Percentiles rank a stretch among this genome's conserved stretches.
Conservation (phyloP, 2,888 invertebrate genomes). For the Stenichneumon culpator region DNA sequence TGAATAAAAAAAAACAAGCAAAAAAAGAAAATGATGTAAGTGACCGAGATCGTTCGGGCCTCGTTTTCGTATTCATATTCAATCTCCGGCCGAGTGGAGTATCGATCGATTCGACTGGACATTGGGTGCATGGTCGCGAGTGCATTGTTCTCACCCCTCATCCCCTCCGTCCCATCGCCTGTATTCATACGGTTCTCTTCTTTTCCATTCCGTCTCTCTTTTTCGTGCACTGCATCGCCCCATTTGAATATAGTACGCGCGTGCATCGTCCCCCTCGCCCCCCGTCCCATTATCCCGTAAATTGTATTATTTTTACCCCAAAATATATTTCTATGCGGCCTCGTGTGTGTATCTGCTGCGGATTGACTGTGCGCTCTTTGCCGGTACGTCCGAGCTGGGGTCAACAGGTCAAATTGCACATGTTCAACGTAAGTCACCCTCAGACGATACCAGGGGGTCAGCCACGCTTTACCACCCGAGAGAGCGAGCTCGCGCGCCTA, state of each 20-base stretch:
- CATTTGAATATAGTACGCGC: conserved; percentile 63
- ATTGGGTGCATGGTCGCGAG: conserved; percentile 30
- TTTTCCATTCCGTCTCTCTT: conserved; percentile 41
- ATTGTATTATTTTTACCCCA: conserved; percentile 86
- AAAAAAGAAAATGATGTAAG: conserved; percentile 59
- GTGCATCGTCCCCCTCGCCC: conserved; percentile 31
- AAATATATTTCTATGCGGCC: conserved; percentile 81
- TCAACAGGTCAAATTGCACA: conserved; percentile 85
- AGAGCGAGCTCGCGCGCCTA: conserved; percentile 32
- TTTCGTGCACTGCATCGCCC: conserved; percentile 49
- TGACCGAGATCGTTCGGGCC: conserved; percentile 60
- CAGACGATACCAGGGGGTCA: conserved; percentile 58
- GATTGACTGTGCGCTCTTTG: conserved; percentile 50
- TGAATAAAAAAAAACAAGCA: conserved; percentile 6
- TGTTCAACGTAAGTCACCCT: conserved; percentile 83
- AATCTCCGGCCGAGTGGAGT: conserved; percentile 59
- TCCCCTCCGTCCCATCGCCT: conserved; percentile 3
- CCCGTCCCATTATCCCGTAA: conserved; percentile 83
- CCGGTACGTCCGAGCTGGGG: conserved; percentile 71
- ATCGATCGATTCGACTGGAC: conserved; percentile 66
- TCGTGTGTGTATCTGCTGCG: conserved; percentile 68
- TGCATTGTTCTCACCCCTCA: conserved; percentile 58
- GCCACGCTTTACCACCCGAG: conserved; percentile 46
- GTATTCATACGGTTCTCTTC: conserved; percentile 52
- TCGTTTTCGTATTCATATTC: conserved; percentile 65